These are phyloP conservation scores for Protobothrops flavoviridis DNA, from an alignment of 2,113 vertebrate genomes.

Conservation along the genomic window DNA sequence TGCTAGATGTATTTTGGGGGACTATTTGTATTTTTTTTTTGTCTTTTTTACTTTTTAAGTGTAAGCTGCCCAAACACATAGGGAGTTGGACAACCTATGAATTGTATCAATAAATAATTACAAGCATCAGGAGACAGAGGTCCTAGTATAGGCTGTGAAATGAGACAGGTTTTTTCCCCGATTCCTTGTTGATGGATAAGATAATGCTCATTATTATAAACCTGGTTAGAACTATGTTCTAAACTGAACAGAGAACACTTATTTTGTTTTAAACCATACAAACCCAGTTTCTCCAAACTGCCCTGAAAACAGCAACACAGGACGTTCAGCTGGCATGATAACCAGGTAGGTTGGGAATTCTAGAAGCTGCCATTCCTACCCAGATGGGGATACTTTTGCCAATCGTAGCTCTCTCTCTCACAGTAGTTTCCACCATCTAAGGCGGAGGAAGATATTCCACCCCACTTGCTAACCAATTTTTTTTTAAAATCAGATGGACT, in stretches of 20 bases:
- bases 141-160: neutral
- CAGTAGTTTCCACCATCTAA: neutral
- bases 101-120: neutral
- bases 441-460: neutral
- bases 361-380: no score
- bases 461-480: neutral
- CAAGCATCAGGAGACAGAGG: neutral
- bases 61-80: neutral
- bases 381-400: neutral
- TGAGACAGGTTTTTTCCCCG: no score
- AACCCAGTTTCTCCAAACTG: neutral
- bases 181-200: neutral
- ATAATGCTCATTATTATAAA: neutral
- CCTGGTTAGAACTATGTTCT: neutral
- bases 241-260: neutral
- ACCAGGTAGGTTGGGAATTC: no score
- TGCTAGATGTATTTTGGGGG: neutral
- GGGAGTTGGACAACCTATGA: neutral
- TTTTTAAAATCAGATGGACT: neutral
- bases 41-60: neutral
- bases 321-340: neutral
- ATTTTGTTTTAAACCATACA: neutral
- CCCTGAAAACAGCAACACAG: neutral
- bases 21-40: neutral
- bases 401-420: neutral